Percentiles rank a stretch among this genome's conserved stretches.
phyloP scores from a whole-genome alignment of 2,113 vertebrate species.

The Garra rufa region DNA sequence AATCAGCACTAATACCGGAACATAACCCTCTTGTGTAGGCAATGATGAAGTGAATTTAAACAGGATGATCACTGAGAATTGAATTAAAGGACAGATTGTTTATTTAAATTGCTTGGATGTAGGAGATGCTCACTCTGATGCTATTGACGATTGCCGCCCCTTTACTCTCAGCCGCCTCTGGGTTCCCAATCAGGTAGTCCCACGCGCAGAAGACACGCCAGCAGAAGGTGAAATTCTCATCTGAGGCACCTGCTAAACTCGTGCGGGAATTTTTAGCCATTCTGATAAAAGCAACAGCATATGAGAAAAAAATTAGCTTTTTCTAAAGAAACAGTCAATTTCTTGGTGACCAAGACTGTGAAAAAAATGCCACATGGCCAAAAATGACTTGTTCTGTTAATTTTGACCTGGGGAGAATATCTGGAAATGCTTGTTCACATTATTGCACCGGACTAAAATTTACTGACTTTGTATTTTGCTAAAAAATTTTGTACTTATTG shows the following conservation, averaged over 20 bases:
- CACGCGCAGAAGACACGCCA: slow-evolving; percentile 97
- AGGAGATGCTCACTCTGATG: slow-evolving; percentile 82
- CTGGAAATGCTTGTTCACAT: background rate
- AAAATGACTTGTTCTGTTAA: background rate
- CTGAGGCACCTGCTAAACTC: slow-evolving; percentile 91
- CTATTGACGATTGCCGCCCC: slow-evolving; percentile 94
- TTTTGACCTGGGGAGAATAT: background rate
- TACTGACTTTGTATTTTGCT: background rate
- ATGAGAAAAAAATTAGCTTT: background rate
- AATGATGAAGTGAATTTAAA: slow-evolving; percentile 39
- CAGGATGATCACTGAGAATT: slow-evolving; percentile 29
- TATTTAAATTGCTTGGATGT: background rate
- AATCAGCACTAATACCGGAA: slow-evolving; percentile 45
- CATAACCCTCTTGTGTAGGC: slow-evolving; percentile 28
- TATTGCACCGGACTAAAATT: background rate
- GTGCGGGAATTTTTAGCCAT: slow-evolving; percentile 98
- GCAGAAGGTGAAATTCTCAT: slow-evolving; percentile 96
- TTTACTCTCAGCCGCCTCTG: slow-evolving; percentile 96
- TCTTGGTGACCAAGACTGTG: background rate
- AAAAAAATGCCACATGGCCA: background rate
- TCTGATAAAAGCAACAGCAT: slow-evolving; percentile 70
- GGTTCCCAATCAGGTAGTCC: slow-evolving; percentile 97
- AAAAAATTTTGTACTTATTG: background rate
- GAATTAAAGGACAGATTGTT: slow-evolving; percentile 35
- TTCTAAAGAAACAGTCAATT: background rate